phyloP scores from a whole-genome alignment of 1,140 invertebrate species.

The Nautilus pompilius region DNA sequence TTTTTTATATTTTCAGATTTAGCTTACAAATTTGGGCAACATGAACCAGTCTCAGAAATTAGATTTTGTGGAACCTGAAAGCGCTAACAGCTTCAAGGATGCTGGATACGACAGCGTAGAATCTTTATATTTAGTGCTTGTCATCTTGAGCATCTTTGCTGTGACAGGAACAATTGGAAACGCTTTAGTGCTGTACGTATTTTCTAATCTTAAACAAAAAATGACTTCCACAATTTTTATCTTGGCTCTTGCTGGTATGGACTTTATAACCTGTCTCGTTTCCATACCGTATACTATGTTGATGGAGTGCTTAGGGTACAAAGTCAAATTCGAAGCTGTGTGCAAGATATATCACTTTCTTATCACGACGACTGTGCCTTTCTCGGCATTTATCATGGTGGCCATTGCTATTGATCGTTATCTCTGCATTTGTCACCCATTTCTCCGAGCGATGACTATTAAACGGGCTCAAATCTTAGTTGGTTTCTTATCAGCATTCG shows the following conservation, averaged over 20 bases:
- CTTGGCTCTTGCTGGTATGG: conserved; percentile 38
- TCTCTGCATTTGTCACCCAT: conserved; percentile 47
- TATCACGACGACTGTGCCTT: conserved; percentile 42
- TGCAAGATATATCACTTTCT: conserved; percentile 46
- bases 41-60: too few species aligned
- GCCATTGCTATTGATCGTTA: conserved; percentile 48
- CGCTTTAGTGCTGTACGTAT: conserved; percentile 45
- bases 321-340: conserved; percentile 25
- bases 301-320: conserved; percentile 30
- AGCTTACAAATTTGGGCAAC: too few species aligned
- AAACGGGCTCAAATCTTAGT: conserved; percentile 38
- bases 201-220: conserved; percentile 40
- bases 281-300: conserved; percentile 42
- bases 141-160: conserved; percentile 18
- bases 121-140: background rate
- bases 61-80: too few species aligned
- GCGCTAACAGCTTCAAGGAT: too few species aligned
- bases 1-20: too few species aligned
- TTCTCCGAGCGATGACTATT: conserved; percentile 38
- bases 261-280: conserved; percentile 38
- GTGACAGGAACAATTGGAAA: conserved; percentile 45
- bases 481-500: conserved; percentile 24
- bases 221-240: conserved; percentile 47
- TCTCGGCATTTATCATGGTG: conserved; percentile 46
- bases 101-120: too few species aligned